These are phyloP conservation scores for Xanthia icteritia DNA, from an alignment of 2,888 invertebrate species.

Conservation along the genomic window DNA sequence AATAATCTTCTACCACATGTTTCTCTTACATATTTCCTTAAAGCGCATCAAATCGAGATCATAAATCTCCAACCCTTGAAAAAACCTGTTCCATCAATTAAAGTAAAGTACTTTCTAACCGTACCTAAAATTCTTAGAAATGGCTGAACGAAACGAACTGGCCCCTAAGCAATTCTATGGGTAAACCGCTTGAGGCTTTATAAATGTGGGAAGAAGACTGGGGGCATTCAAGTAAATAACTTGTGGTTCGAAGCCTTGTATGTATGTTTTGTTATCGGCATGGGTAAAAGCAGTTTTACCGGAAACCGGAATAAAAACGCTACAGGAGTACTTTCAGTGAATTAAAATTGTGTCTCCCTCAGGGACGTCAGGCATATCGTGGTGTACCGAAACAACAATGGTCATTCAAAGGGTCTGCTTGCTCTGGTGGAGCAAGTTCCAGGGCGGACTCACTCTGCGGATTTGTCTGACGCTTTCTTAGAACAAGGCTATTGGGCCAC, in stretches of 20 bases:
- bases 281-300: constrained; percentile 15
- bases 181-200: constrained; percentile 14
- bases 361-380: constrained; percentile 84
- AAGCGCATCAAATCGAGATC: background rate
- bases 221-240: constrained; percentile 17
- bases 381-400: constrained; percentile 80
- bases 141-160: constrained; percentile 22
- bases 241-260: constrained; percentile 32
- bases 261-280: constrained; percentile 28
- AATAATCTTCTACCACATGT: background rate
- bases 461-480: constrained; percentile 92
- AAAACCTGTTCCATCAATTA: background rate
- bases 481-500: constrained; percentile 93
- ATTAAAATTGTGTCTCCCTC: constrained; percentile 32
- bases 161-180: constrained; percentile 15
- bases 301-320: constrained; percentile 8
- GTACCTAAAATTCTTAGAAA: constrained; percentile 42
- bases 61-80: background rate
- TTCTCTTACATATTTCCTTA: background rate
- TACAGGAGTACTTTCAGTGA: background rate
- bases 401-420: constrained; percentile 84
- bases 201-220: background rate
- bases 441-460: constrained; percentile 91
- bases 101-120: constrained; percentile 18
- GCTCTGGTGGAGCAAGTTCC: constrained; percentile 95